A percentile compares a stretch with the other conserved stretches of the same genome.
phyloP scores from a whole-genome alignment of 2,888 invertebrate genomes.

The Chaetogeoica ovagalla region DNA sequence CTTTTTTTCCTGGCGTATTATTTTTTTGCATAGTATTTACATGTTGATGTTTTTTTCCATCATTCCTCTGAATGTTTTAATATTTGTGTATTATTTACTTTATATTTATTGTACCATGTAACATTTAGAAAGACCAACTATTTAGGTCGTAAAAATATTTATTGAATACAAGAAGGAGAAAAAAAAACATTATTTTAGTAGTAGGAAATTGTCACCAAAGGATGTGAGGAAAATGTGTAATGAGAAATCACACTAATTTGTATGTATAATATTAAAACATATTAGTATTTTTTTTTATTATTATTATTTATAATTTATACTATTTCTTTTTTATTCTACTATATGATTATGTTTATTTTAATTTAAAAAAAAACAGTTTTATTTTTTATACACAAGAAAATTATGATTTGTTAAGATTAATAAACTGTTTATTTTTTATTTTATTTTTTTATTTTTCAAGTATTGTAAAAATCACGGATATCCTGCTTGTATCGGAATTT shows the following conservation, averaged over 20 bases:
- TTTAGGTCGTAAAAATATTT: conserved; percentile 35
- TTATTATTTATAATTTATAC: conserved; percentile 49
- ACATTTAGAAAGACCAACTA: conserved; percentile 26
- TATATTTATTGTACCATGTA: conserved; percentile 42
- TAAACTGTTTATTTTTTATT: conserved; percentile 51
- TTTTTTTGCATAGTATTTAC: conserved; percentile 41
- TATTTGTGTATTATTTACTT: conserved; percentile 51
- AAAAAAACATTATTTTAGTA: conserved; percentile 44
- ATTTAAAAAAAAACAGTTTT: conserved; percentile 33
- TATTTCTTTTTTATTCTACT: conserved; percentile 49
- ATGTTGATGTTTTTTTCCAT: conserved; percentile 50
- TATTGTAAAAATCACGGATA: conserved; percentile 8
- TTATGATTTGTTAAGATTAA: conserved; percentile 50
- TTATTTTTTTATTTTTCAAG: conserved; percentile 27
- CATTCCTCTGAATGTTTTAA: conserved; percentile 46
- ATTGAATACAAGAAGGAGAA: conserved; percentile 36
- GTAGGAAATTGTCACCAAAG: conserved; percentile 52
- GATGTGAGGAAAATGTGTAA: conserved; percentile 46
- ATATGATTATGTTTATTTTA: conserved; percentile 50
- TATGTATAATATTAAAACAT: conserved; percentile 41
- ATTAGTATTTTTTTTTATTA: conserved; percentile 43
- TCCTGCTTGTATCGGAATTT: background rate
- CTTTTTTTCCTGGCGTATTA: conserved; percentile 46
- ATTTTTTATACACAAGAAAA: conserved; percentile 43
- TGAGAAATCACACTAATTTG: conserved; percentile 33